Base-by-base conservation (phyloP, 2,888 invertebrate genomes). In the Aricia artaxerxes region DNA sequence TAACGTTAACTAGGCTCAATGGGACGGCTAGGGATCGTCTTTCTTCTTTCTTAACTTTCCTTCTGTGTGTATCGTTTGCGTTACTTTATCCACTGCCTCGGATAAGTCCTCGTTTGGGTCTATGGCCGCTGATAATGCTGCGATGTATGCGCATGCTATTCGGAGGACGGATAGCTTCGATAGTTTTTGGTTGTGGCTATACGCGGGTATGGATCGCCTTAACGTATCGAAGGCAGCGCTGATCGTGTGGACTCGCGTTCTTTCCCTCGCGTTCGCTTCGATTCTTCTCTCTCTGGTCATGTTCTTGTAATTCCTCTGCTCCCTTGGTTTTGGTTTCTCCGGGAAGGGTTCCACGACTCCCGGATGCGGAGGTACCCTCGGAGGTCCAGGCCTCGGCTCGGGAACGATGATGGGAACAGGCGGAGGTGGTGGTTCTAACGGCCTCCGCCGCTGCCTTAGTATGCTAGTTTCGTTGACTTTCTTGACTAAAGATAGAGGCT, bases 221-320 rank as follows among this genome's bases (percentile, higher is more conserved):
- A 99, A 93, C 0, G 97, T 98, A 83, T 99, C 99, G 88, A 99
- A 99, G 0, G 99, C 99, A 0, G 98, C 98, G 86, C 98, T 98
- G 83, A 99, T 99, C 0, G 99, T 99, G 89, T 99, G 99, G 0
- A 99, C 99, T 78, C 99, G 95, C 6, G 98, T 98, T 80, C 99
- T 93, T 88, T 99, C 99, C 5, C 99, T 95, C 0, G 99, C 99
- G 87, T 99, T 99, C 0, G 99, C 99, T 88, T 99, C 99, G 87
- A 99, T 98, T 82, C 99, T 95, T 83, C 99, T 94, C 88, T 98
- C 98, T 35, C 98, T 95, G 0, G 98, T 99, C 98, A 99, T 98
- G 89, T 98, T 99, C 88, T 99, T 99, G 91, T 99, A 99, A 89
- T 98, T 98, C 82, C 98, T 95, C 86, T 98, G 97, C 82, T 97